A percentile compares a stretch with the other conserved stretches of the same genome.
phyloP scores from a whole-genome alignment of 2,888 invertebrate genomes.

The Blastobasis adustella region DNA sequence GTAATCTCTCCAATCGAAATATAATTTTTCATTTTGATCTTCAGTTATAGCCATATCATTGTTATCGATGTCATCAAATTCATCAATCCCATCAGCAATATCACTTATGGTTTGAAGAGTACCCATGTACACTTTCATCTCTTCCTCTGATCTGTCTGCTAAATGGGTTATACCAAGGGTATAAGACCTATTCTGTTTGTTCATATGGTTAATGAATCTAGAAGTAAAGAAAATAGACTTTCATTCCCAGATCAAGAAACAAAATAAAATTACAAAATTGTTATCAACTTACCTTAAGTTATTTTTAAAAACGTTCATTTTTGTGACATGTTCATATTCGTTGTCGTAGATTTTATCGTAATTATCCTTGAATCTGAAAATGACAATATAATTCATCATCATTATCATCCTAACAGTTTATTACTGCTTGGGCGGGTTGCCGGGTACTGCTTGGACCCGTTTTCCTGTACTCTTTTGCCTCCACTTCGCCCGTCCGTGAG shows the following conservation, averaged over 20 bases:
- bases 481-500: no score
- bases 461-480: no score
- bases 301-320: constrained; percentile 10
- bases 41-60: not conserved
- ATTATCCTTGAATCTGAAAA: no score
- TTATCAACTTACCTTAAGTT: constrained; percentile 10
- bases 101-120: not conserved
- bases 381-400: no score
- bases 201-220: constrained; percentile 14
- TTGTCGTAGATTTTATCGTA: constrained; percentile 2
- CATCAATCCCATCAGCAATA: not conserved
- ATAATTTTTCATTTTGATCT: not conserved
- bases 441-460: no score
- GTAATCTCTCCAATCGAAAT: constrained; percentile 14
- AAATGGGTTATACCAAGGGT: constrained; percentile 12
- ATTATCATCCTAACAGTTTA: no score
- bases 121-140: constrained; percentile 6
- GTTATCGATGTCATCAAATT: constrained; percentile 2
- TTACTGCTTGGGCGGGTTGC: no score
- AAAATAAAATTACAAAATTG: not conserved
- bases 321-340: constrained; percentile 7
- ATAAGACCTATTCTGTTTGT: constrained; percentile 9
- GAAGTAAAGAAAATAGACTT: not conserved
- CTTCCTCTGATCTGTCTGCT: constrained; percentile 10
- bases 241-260: not conserved